Base-by-base conservation (phyloP, 2,888 invertebrate genomes). In the Branchipolynoe longqiensis region DNA sequence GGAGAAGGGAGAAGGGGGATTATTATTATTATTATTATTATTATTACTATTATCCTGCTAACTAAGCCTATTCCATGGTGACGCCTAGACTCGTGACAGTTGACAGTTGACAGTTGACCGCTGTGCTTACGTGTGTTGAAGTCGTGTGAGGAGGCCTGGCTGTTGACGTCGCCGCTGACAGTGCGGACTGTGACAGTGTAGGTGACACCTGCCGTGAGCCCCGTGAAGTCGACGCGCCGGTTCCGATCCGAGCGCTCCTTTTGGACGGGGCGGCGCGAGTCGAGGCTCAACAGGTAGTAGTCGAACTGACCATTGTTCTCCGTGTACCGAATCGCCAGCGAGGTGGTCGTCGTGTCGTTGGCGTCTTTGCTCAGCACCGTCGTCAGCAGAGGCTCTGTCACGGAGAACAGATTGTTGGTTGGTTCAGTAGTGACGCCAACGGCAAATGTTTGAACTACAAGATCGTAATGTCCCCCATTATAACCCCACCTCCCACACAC, bases 261-360 rank as follows among this genome's bases (percentile, higher is more conserved):
- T 33, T 69, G 41, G 31, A 48, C 33, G 25, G 62, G 38, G 8
- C 41, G n/a, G 6, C 2, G 54, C 18, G 73, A 12, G 40, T 0
- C 4, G n/a, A 84, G 25, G 22, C 58, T 74, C 38, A 84, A 84
- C 18, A 33, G 18, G 58, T 84, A 84, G 40, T 58, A 22, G 74
- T 84, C 84, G 33, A 78, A 84, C 62, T 73, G 25, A 25, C 84
- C 84, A 22, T 38, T 56, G 78, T 74, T 78, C 38, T 33, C 74
- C 6, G 78, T 78, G 78, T 78, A 84, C 2, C 22, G 28, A 1
- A 84, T 6, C 0, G 31, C 41, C 40, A 84, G 54, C 28, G 41
- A 28, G 40, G 6, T 33, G 25, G 54, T 84, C 25, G 74, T 78
- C 1, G 84, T 84, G 6, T 12, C n/a, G 1, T 48, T 22, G 14